phyloP scores from a whole-genome alignment of 2,888 invertebrate species.

The Ochropacha duplaris region DNA sequence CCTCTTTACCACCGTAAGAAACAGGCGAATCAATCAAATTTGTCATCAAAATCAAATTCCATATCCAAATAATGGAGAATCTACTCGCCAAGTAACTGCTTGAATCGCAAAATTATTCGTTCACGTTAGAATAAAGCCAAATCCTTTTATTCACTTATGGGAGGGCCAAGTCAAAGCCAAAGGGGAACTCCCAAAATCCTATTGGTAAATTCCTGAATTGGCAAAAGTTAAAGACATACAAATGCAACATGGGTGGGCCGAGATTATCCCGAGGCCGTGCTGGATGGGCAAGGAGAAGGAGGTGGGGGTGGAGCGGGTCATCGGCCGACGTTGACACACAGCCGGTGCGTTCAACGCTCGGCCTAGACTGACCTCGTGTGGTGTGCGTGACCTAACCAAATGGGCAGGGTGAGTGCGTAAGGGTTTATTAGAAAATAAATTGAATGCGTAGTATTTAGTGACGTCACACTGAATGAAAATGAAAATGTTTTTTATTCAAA shows the following conservation, averaged over 20 bases:
- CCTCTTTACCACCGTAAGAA: background rate
- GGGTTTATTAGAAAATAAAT: background rate
- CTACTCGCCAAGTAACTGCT: too few relatives aligned
- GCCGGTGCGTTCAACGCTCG: constrained; percentile 67
- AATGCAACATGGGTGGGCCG: constrained; percentile 54
- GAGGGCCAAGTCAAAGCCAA: too few relatives aligned
- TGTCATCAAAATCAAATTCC: too few relatives aligned
- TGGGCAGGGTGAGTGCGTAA: background rate
- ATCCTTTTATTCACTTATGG: too few relatives aligned
- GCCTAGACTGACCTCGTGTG: constrained; percentile 70
- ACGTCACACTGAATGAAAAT: too few relatives aligned
- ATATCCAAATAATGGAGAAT: too few relatives aligned
- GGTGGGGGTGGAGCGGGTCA: constrained; percentile 46
- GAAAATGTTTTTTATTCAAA: too few relatives aligned
- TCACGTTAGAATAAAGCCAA: too few relatives aligned
- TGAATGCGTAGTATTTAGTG: background rate
- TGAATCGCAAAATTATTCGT: too few relatives aligned
- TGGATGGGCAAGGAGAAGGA: constrained; percentile 14
- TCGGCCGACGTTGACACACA: constrained; percentile 70
- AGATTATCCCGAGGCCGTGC: constrained; percentile 42
- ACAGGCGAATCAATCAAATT: background rate
- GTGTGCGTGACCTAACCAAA: constrained; percentile 44
- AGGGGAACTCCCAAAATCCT: too few relatives aligned
- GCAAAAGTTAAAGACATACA: constrained; percentile 32
- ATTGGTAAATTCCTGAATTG: background rate